These are phyloP conservation scores for Iselma pallidipennis DNA, from an alignment of 2,888 invertebrate genomes.

Conservation along the genomic window DNA sequence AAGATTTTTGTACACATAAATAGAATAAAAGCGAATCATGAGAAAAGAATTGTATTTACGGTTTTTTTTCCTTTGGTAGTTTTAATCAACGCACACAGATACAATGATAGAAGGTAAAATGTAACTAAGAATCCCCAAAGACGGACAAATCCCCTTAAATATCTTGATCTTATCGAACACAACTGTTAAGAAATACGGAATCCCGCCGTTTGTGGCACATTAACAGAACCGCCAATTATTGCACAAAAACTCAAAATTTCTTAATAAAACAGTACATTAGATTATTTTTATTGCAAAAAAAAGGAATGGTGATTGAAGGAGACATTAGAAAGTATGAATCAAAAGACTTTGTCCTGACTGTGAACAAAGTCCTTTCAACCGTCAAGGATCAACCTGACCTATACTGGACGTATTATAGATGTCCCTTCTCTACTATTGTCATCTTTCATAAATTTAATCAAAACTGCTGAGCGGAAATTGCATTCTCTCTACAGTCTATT, in stretches of 20 bases:
- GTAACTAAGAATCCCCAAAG: slow-evolving; percentile 13
- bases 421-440: slow-evolving; percentile 38
- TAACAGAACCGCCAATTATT: not conserved
- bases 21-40: slow-evolving; percentile 12
- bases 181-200: slow-evolving; percentile 38
- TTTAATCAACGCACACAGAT: slow-evolving; percentile 14
- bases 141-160: slow-evolving; percentile 25
- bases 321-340: not conserved
- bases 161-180: slow-evolving; percentile 35
- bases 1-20: slow-evolving; percentile 20
- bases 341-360: slow-evolving; percentile 8
- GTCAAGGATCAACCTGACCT: slow-evolving; percentile 35
- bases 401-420: slow-evolving; percentile 37
- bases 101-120: slow-evolving; percentile 20
- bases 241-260: no score
- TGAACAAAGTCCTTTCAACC: slow-evolving; percentile 36
- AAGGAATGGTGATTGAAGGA: not conserved
- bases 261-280: not conserved
- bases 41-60: slow-evolving; percentile 9
- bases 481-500: slow-evolving; percentile 26
- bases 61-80: slow-evolving; percentile 11
- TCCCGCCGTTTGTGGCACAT: slow-evolving; percentile 12
- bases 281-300: not conserved
- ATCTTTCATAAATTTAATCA: slow-evolving; percentile 45
- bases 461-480: slow-evolving; percentile 38